Conservation (phyloP, 2,797 vertebrate genomes). For the Nannoperca obscura region DNA sequence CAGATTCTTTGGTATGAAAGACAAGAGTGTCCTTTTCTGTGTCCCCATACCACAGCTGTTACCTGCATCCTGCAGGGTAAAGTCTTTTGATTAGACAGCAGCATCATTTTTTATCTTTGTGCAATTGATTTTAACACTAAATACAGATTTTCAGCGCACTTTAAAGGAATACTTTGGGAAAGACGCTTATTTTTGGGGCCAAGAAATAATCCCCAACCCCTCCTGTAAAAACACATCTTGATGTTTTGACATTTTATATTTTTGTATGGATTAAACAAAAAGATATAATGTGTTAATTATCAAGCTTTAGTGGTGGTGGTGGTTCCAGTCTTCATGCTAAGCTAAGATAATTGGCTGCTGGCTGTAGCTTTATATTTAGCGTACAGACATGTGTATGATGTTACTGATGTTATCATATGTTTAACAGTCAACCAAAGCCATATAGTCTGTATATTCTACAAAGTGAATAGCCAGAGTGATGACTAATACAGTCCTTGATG, state of each 20-base stretch:
- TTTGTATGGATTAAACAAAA: too few species aligned
- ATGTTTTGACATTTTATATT: too few species aligned
- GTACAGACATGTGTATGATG: too few species aligned
- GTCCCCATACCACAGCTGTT: neutral
- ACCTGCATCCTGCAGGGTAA: neutral
- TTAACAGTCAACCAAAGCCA: constrained; percentile 3
- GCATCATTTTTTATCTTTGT: neutral
- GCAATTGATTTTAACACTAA: neutral
- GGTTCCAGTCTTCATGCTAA: neutral
- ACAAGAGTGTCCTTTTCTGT: neutral
- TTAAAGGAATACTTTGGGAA: neutral
- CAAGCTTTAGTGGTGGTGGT: neutral
- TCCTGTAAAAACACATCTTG: too few species aligned
- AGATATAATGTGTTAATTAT: neutral
- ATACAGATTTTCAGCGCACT: neutral
- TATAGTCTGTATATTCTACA: constrained; percentile 3
- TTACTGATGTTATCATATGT: neutral
- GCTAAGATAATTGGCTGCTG: too few species aligned
- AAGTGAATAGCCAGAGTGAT: constrained; percentile 13
- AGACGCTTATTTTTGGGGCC: neutral
- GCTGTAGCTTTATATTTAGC: too few species aligned
- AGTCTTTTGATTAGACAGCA: neutral
- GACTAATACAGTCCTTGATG: constrained; percentile 46
- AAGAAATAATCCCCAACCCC: too few species aligned
- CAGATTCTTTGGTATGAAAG: neutral